Evolutionary conservation across 1,140 invertebrate genomes (phyloP).

Genomic region (Liolophura sinensis): DNA sequence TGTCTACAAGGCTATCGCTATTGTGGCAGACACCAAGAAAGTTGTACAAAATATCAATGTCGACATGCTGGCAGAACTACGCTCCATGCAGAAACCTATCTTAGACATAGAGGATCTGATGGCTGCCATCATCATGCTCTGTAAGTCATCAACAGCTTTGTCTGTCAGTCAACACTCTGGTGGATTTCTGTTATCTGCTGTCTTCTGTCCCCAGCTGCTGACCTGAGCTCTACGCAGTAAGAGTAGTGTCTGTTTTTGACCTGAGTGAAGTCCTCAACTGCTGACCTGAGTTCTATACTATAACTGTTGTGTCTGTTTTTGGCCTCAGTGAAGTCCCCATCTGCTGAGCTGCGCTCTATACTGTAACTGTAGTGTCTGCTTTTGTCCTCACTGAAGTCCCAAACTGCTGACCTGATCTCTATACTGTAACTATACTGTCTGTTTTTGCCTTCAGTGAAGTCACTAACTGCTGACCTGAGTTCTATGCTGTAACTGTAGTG

Average conservation of each 20-base stretch:
- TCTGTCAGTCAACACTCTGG: not conserved
- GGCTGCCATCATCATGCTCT: slow-evolving; percentile 57
- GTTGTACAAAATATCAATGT: slow-evolving; percentile 54
- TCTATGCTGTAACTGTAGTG: too few relatives aligned
- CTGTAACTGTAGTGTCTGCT: too few relatives aligned
- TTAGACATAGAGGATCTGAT: slow-evolving; percentile 56
- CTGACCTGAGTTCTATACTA: too few relatives aligned
- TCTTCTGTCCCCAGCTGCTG: not conserved
- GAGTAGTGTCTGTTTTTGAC: not conserved
- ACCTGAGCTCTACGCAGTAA: not conserved
- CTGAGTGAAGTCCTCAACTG: too few relatives aligned
- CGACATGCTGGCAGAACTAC: slow-evolving; percentile 48
- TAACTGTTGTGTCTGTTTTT: too few relatives aligned
- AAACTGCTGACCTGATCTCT: too few relatives aligned
- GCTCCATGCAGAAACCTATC: slow-evolving; percentile 56
- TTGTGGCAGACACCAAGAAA: slow-evolving; percentile 57
- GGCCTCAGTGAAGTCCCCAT: too few relatives aligned
- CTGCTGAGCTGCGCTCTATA: too few relatives aligned
- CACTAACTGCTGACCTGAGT: too few relatives aligned
- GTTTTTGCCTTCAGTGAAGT: too few relatives aligned
- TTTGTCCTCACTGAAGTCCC: too few relatives aligned
- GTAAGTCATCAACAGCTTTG: slow-evolving; percentile 32
- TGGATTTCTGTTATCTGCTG: not conserved
- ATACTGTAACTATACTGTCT: too few relatives aligned
- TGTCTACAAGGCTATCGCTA: slow-evolving; percentile 58